Evolutionary conservation across 2,888 invertebrate species (phyloP).

Genomic region (Dryomyza anilis): DNA sequence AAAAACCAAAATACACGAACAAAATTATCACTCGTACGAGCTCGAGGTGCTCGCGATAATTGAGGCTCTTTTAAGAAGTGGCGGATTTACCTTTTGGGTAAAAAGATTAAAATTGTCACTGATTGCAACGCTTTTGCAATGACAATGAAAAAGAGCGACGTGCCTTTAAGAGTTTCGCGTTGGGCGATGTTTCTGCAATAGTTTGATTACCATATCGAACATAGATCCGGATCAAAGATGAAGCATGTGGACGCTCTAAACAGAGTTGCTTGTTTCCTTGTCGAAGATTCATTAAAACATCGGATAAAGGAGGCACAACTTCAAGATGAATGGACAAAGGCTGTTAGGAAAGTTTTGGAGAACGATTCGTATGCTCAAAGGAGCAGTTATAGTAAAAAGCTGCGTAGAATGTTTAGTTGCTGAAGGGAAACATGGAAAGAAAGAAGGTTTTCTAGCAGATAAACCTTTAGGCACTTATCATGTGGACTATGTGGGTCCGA

Average conservation of each 20-base stretch:
- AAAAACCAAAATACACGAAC: conserved; percentile 28
- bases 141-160: conserved; percentile 30
- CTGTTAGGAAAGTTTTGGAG: conserved; percentile 26
- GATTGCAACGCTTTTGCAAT: conserved; percentile 30
- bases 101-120: conserved; percentile 24
- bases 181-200: conserved; percentile 33
- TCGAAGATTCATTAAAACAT: conserved; percentile 28
- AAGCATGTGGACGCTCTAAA: conserved; percentile 32
- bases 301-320: conserved; percentile 27
- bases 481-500: conserved; percentile 52
- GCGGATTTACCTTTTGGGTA: conserved; percentile 40
- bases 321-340: conserved; percentile 32
- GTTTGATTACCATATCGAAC: conserved; percentile 30
- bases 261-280: conserved; percentile 22
- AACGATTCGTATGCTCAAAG: conserved; percentile 8
- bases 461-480: conserved; percentile 48
- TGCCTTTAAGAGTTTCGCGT: conserved; percentile 25
- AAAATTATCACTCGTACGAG: conserved; percentile 38
- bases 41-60: conserved; percentile 34
- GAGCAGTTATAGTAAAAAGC: conserved; percentile 23
- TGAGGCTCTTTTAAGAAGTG: conserved; percentile 29
- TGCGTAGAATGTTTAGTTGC: conserved; percentile 35
- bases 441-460: too few species aligned
- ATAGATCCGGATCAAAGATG: conserved; percentile 29
- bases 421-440: too few species aligned